Evolutionary conservation across 2,113 vertebrate species (phyloP).

Genomic region (Myotis yumanensis): DNA sequence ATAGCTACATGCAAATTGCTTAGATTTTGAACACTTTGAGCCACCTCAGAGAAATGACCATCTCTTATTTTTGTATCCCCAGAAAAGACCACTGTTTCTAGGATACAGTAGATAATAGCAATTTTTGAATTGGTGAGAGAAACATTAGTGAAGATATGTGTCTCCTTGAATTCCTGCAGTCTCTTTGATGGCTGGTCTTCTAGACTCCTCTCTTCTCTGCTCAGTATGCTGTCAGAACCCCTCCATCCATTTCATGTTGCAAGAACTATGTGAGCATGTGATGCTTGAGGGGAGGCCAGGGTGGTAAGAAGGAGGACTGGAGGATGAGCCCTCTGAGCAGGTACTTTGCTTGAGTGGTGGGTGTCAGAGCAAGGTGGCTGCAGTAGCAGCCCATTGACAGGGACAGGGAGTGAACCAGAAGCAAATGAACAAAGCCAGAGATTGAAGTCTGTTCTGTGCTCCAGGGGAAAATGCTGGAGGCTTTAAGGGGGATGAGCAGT

Average conservation of each 20-base stretch:
- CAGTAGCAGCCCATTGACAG: not conserved
- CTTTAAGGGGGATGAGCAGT: not conserved
- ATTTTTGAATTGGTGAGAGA: no score
- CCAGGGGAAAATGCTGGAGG: not conserved
- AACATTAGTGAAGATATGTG: not conserved
- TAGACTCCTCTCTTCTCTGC: not conserved
- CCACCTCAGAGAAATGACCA: not conserved
- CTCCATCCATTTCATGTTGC: no score
- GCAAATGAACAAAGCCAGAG: not conserved
- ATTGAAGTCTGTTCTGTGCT: not conserved
- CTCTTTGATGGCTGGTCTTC: not conserved
- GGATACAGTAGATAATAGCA: not conserved
- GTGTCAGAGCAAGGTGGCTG: not conserved
- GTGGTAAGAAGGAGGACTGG: not conserved
- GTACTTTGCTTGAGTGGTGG: not conserved
- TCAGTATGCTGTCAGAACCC: accelerated
- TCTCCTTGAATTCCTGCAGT: not conserved
- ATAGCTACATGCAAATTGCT: not conserved
- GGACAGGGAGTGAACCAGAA: not conserved
- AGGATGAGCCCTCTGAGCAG: not conserved
- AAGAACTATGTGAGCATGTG: not conserved
- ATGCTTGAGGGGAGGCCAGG: not conserved
- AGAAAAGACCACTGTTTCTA: not conserved
- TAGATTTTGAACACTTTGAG: not conserved
- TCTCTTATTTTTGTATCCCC: not conserved